Evolutionary conservation across 2,888 invertebrate species (phyloP).

Genomic region (Micoletzkya japonica): DNA sequence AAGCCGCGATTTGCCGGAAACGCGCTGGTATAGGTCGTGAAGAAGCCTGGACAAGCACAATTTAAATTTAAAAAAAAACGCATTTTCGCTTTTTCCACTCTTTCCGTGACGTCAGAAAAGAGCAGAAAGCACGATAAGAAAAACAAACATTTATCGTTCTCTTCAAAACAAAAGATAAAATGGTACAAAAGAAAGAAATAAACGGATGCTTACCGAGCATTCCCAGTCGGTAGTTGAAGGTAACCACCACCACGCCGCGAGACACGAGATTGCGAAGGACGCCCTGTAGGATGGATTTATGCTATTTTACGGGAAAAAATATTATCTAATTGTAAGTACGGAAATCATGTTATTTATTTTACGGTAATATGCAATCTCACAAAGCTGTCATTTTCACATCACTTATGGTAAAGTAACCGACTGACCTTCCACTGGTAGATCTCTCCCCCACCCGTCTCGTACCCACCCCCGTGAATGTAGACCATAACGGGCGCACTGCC

Average conservation of each 20-base stretch:
- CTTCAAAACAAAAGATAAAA: no score
- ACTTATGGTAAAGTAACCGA: not conserved
- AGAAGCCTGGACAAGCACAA: not conserved
- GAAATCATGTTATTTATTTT: not conserved
- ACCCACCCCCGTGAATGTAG: conserved; percentile 14
- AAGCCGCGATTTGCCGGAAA: conserved; percentile 17
- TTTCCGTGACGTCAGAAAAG: no score
- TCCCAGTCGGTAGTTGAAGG: conserved; percentile 7
- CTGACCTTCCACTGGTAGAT: conserved; percentile 12
- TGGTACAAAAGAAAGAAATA: not conserved
- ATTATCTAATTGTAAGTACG: not conserved
- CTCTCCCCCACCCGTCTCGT: conserved; percentile 11
- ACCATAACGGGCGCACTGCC: conserved; percentile 8
- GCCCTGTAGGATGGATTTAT: not conserved
- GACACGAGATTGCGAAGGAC: conserved; percentile 16
- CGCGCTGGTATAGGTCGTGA: conserved; percentile 1
- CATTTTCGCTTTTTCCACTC: no score
- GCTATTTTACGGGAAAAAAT: not conserved
- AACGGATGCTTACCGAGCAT: not conserved
- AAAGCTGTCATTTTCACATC: not conserved
- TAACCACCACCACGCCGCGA: conserved; percentile 14
- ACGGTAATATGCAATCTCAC: not conserved
- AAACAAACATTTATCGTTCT: not conserved
- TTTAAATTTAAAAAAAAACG: not conserved
- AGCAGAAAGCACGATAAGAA: not conserved